Evolutionary conservation across 2,797 vertebrate species (phyloP), one percentile per base, ranked within the genome.

Genomic region (Cygnus olor): DNA sequence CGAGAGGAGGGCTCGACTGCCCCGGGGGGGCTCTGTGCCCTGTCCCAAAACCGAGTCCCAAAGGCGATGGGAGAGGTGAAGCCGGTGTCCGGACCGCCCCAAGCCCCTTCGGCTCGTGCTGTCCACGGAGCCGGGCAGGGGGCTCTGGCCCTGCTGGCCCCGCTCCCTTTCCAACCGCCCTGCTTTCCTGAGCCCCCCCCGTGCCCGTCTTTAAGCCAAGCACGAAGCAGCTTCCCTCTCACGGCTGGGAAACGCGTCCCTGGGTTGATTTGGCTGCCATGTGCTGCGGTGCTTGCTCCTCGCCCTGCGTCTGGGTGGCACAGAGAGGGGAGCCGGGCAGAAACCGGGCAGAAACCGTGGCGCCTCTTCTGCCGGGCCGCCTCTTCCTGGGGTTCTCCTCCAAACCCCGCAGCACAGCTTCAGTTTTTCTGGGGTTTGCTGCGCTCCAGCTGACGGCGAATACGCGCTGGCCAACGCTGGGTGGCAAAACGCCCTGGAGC

Each of bases 211-310:
- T 80, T 80, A 74, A 94, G 90, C 69, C 51, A 95, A 73, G 30
- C 6, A 7, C 96, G 93, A 96, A 95, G 93, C 94, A 95, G 78
- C 88, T 95, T 97, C 95, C 97, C 21, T 10, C 89, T 88, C 10
- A 14, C 40, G 51, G 57, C 80, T 97, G 94, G 93, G 96, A 96
- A 88, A 93, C 1, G 10, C 14, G 24, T 83, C 2, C 27, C 11
- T 49, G 51, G 49, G 25, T 19, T 28, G 36, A 17, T 8, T 14
- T 14, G 5, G 57, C 16, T 6, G 58, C 58, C 7, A n/a, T 8
- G 24, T 6, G 34, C 16, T 25, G n/a, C 22, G 49, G 49, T 25
- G 15, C 24, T 61, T 12, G 60, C 38, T 40, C 60, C 36, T 27
- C 36, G 11, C 36, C 36, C 47, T 7, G 47, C 47, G 12, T 7